Conservation (phyloP, 92 coral and sea anemone species). For the Epizoanthus fatuus region DNA sequence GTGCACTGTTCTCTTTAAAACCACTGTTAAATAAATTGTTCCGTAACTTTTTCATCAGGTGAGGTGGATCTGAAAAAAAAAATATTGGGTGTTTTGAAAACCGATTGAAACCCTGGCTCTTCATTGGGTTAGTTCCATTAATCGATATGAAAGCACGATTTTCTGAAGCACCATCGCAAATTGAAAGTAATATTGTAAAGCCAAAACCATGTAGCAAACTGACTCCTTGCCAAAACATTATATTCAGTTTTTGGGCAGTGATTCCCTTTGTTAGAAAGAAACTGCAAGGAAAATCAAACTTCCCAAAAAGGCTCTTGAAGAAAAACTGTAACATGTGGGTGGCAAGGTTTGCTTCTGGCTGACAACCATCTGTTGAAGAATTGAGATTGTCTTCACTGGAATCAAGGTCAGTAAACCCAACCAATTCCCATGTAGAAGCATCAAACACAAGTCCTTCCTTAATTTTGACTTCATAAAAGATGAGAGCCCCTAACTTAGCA, state of each 20-base stretch:
- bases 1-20: constrained; percentile 27
- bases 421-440: constrained; percentile 41
- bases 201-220: constrained; percentile 43
- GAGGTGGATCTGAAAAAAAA: constrained; percentile 52
- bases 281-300: constrained; percentile 39
- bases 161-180: constrained; percentile 53
- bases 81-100: constrained; percentile 40
- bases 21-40: constrained; percentile 49
- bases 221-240: constrained; percentile 34
- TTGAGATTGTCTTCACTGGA: constrained; percentile 5
- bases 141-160: constrained; percentile 38
- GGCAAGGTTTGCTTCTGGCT: constrained; percentile 26
- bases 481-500: constrained; percentile 41
- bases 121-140: background rate
- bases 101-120: background rate
- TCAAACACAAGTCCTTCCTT: constrained; percentile 56
- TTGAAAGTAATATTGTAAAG: constrained; percentile 44
- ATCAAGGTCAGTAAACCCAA: constrained; percentile 41
- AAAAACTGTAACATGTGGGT: constrained; percentile 45
- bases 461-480: constrained; percentile 45
- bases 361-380: background rate
- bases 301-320: constrained; percentile 37
- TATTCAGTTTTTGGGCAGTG: constrained; percentile 28
- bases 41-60: constrained; percentile 43
- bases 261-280: constrained; percentile 40